A percentile compares a stretch with the other conserved stretches of the same genome.
Conservation (phyloP, 2,113 vertebrate genomes). For the Clinocottus analis region DNA sequence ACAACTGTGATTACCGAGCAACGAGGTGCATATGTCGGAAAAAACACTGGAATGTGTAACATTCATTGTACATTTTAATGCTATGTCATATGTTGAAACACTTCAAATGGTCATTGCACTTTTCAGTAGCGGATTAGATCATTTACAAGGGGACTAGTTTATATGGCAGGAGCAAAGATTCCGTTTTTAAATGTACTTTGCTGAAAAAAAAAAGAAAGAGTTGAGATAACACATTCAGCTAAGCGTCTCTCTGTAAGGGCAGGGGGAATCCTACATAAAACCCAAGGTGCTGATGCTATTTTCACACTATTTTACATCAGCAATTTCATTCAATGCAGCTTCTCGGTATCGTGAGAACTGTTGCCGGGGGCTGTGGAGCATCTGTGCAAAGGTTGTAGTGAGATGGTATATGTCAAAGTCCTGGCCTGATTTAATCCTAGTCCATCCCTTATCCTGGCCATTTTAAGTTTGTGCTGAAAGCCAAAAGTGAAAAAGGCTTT, state of each 20-base stretch:
- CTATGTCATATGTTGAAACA: not conserved
- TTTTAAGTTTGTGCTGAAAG: conserved; percentile 20
- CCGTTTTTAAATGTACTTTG: not conserved
- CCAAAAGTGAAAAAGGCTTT: conserved; percentile 13
- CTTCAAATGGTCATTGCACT: not conserved
- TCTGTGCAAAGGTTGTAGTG: not conserved
- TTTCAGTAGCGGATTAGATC: not conserved
- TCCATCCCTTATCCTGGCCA: not conserved
- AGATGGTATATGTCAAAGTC: conserved; percentile 29
- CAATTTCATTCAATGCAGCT: conserved; percentile 28
- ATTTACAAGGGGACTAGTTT: not conserved
- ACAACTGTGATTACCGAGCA: conserved; percentile 67
- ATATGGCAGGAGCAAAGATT: not conserved
- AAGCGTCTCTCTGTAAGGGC: not conserved
- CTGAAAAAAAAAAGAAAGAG: not conserved
- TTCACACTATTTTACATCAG: conserved; percentile 43
- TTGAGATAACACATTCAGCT: conserved; percentile 7
- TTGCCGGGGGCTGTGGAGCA: conserved; percentile 1
- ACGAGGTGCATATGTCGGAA: conserved; percentile 11
- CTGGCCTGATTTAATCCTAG: conserved; percentile 19
- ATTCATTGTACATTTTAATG: not conserved
- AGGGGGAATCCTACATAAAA: conserved; percentile 29
- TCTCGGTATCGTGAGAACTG: conserved; percentile 43
- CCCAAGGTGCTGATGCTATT: conserved; percentile 30
- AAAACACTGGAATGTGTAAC: not conserved